A percentile compares a stretch with the other conserved stretches of the same genome.
Conservation (phyloP, 2,113 vertebrate species). For the Gopherus flavomarginatus region DNA sequence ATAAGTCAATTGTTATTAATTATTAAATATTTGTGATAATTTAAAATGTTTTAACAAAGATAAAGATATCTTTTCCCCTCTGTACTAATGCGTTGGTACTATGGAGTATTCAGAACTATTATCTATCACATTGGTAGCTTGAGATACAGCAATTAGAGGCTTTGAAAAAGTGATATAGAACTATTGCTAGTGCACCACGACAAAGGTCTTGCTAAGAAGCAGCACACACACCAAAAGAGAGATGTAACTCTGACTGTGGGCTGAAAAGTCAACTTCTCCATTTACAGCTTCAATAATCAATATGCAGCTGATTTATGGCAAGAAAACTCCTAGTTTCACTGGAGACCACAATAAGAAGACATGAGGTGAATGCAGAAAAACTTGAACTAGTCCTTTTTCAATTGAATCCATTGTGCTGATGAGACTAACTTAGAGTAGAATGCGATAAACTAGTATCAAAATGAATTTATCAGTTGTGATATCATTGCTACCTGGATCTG, state of each 20-base stretch:
- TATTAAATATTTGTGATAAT: background rate
- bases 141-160: background rate
- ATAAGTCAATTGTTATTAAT: background rate
- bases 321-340: background rate
- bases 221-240: background rate
- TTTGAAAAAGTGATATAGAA: background rate
- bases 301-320: background rate
- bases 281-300: constrained; percentile 5
- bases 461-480: background rate
- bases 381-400: background rate
- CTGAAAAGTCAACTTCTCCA: constrained; percentile 32
- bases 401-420: background rate
- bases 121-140: background rate
- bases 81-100: background rate
- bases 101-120: background rate
- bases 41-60: background rate
- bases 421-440: background rate
- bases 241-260: background rate
- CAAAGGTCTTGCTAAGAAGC: background rate
- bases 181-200: background rate
- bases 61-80: accelerated
- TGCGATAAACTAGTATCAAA: background rate
- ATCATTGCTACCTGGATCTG: background rate
- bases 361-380: background rate
- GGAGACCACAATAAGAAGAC: background rate